Conservation (phyloP, 92 coral and sea anemone genomes). For the Porites lobata region DNA sequence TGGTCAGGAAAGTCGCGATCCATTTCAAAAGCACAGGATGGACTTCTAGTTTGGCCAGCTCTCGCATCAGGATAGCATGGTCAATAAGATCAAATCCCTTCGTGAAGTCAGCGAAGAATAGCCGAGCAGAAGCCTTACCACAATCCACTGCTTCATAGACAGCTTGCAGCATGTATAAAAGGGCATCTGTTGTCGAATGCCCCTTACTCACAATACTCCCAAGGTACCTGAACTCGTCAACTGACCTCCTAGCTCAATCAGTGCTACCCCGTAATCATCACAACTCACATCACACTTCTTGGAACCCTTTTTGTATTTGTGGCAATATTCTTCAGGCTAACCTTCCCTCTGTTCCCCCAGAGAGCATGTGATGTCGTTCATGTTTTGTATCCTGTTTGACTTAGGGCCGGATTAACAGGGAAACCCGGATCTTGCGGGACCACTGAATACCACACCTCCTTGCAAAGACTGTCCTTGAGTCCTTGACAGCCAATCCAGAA, state of each 20-base stretch:
- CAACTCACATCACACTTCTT: not conserved
- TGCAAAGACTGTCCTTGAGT: not conserved
- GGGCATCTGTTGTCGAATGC: too few relatives aligned
- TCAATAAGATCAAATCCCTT: too few relatives aligned
- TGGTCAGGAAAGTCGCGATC: too few relatives aligned
- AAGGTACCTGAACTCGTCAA: conserved; percentile 46
- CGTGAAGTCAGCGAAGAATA: too few relatives aligned
- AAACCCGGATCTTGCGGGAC: conserved; percentile 11
- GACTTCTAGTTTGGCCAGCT: too few relatives aligned
- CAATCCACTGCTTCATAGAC: too few relatives aligned
- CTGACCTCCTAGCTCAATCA: conserved; percentile 4
- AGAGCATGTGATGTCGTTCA: conserved; percentile 22
- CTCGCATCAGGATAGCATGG: too few relatives aligned
- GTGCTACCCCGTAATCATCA: not conserved
- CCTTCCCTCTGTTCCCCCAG: conserved; percentile 7
- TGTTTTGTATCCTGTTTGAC: conserved; percentile 34
- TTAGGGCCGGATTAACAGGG: not conserved
- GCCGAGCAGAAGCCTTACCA: too few relatives aligned
- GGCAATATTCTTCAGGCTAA: conserved; percentile 20
- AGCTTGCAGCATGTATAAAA: too few relatives aligned
- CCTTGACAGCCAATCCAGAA: not conserved
- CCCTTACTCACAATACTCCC: conserved; percentile 19
- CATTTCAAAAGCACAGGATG: too few relatives aligned
- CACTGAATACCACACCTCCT: conserved; percentile 19
- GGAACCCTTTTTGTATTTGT: not conserved